Conservation (phyloP, 2,113 vertebrate species). For the Numida meleagris region DNA sequence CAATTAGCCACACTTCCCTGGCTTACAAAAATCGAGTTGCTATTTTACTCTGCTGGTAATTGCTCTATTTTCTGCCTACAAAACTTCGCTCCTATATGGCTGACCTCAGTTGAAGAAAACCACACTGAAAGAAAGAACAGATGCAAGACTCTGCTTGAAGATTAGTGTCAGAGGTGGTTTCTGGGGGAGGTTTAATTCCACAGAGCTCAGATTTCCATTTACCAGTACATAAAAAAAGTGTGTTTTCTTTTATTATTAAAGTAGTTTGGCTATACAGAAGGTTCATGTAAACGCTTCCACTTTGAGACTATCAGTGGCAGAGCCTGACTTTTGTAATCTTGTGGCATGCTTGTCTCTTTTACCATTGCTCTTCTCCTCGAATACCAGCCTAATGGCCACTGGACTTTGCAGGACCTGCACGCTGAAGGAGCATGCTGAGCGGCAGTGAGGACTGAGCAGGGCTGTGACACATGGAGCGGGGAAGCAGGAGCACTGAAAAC, state of each 20-base stretch:
- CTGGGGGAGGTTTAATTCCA: neutral
- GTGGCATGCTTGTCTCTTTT: neutral
- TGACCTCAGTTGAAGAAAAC: neutral
- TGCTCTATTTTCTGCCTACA: neutral
- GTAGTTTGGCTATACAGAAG: neutral
- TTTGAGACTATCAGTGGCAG: neutral
- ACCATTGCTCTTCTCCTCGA: neutral
- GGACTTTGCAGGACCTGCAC: neutral
- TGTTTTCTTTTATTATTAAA: neutral
- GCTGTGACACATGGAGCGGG: accelerated
- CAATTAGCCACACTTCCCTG: neutral
- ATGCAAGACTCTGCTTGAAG: neutral
- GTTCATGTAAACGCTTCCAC: neutral
- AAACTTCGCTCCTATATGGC: neutral
- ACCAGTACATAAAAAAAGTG: neutral
- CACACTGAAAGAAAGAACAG: neutral
- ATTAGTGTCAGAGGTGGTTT: neutral
- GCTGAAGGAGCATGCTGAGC: neutral
- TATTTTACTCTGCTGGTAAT: neutral
- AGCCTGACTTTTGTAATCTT: neutral
- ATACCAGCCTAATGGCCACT: neutral
- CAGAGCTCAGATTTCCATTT: neutral
- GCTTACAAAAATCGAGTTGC: neutral
- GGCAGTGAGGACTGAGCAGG: neutral
- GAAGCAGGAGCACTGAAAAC: neutral